phyloP scores from a whole-genome alignment of 2,888 invertebrate species.

The Cheilosia vernalis region DNA sequence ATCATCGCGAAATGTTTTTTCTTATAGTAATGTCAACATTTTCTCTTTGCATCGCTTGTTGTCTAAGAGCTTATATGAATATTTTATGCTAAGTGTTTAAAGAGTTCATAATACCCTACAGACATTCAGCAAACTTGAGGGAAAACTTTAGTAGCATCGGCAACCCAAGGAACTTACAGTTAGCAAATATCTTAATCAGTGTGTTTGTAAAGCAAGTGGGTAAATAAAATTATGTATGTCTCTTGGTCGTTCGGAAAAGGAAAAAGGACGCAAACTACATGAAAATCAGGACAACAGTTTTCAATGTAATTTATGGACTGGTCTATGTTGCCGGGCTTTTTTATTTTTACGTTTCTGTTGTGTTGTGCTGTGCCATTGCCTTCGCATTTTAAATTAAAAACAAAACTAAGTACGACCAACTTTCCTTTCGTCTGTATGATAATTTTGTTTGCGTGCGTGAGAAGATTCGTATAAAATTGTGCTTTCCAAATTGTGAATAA shows the following conservation, averaged over 20 bases:
- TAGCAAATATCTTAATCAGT: slow-evolving; percentile 43
- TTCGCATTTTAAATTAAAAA: slow-evolving; percentile 27
- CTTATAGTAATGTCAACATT: slow-evolving; percentile 34
- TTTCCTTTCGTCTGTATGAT: slow-evolving; percentile 38
- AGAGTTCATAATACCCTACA: slow-evolving; percentile 42
- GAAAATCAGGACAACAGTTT: slow-evolving; percentile 35
- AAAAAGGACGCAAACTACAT: slow-evolving; percentile 21
- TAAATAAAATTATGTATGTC: slow-evolving; percentile 34
- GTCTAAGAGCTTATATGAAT: slow-evolving; percentile 35
- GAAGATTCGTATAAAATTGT: slow-evolving; percentile 27
- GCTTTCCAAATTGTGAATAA: slow-evolving; percentile 34
- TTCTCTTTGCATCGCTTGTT: slow-evolving; percentile 19
- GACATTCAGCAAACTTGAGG: slow-evolving; percentile 40
- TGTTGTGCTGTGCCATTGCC: slow-evolving; percentile 23
- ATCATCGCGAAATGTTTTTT: background rate
- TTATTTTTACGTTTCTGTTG: background rate
- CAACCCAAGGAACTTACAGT: slow-evolving; percentile 16
- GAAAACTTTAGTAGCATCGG: slow-evolving; percentile 10
- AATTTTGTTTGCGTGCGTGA: slow-evolving; percentile 54
- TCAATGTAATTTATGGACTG: slow-evolving; percentile 15
- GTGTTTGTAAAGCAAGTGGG: slow-evolving; percentile 18
- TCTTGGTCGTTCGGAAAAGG: slow-evolving; percentile 1
- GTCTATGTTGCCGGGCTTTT: slow-evolving; percentile 1
- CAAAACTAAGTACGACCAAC: slow-evolving; percentile 9
- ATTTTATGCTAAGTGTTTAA: slow-evolving; percentile 42